Base-by-base conservation (phyloP, 2,797 vertebrate genomes). In the Scarus forsteni region DNA sequence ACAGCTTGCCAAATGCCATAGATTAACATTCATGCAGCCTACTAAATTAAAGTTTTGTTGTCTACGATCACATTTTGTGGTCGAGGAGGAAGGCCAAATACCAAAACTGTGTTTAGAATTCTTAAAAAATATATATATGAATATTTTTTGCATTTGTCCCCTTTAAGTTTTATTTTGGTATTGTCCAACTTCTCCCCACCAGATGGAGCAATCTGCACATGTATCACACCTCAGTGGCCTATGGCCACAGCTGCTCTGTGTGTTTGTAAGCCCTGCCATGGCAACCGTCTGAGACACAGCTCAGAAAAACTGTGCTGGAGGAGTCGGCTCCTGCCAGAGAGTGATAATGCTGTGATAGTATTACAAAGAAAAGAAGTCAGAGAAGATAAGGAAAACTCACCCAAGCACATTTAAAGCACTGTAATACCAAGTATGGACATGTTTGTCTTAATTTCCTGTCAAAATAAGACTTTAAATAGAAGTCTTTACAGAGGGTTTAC, bases 201-300 rank as follows among this genome's bases (percentile, higher is more conserved):
- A 94, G 93, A 91, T 85, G 90, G 92, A 48, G 86, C 66, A 76
- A 54, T 81, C 58, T 68, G 57, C 85, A 79, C 72, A 75, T 70
- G 49, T 72, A 61, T 77, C 10, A 18, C 66, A 58, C 19, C 15
- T 10, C 0, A 1, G 27, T 36, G 46, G 14, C 35, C 16, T 44
- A 64, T 10, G 27, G 5, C 58, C 55, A 56, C 85, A 91, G 85
- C 77, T 85, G 80, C 65, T 54, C 36, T 79, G 36, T 60, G 46
- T 70, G 51, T 85, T 55, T 81, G 49, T 70, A 42, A 73, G 65
- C 34, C 45, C 50, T 84, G 57, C 87, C 71, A 89, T 90, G 75
- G 85, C 72, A 92, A 92, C 88, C 61, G 44, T 51, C 64, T 15
- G 27, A 85, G 73, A 85, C 76, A 85, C 80, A 69, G 81, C 65